phyloP scores from a whole-genome alignment of 2,797 vertebrate species.

The Lepilemur septentrionalis region DNA sequence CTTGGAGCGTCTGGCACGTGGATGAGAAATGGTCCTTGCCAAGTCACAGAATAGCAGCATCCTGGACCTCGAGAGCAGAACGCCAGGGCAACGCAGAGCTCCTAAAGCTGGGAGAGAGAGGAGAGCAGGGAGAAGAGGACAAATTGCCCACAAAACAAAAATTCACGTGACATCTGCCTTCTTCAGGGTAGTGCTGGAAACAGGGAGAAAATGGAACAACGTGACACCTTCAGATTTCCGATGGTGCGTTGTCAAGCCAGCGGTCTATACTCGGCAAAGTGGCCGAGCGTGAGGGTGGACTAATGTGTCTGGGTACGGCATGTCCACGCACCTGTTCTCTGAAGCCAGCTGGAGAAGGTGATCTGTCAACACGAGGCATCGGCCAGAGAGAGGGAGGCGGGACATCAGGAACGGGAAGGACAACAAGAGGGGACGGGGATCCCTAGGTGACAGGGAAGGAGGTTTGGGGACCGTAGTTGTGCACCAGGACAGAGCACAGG shows the following conservation, averaged over 20 bases:
- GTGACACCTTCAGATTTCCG: neutral
- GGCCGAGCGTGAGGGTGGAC: neutral
- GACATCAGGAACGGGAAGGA: rapidly evolving
- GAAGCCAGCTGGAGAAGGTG: neutral
- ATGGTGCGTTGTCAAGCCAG: rapidly evolving
- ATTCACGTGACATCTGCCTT: neutral
- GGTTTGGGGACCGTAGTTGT: rapidly evolving
- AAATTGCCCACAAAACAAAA: neutral
- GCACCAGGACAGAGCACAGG: neutral
- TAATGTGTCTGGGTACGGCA: rapidly evolving
- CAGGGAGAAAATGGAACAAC: neutral
- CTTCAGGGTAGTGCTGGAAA: neutral
- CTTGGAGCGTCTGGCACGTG: neutral
- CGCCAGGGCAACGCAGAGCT: neutral
- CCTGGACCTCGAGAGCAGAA: neutral
- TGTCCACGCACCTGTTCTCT: neutral
- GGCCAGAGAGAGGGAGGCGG: rapidly evolving
- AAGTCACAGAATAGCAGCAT: neutral
- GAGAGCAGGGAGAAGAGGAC: neutral
- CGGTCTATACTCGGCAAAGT: neutral
- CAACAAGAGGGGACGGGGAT: neutral
- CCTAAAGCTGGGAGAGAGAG: neutral
- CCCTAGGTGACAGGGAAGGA: neutral
- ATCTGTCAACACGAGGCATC: rapidly evolving
- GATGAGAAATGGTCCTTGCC: neutral